Conservation (phyloP, 2,888 invertebrate genomes). For the Allygus modestus region DNA sequence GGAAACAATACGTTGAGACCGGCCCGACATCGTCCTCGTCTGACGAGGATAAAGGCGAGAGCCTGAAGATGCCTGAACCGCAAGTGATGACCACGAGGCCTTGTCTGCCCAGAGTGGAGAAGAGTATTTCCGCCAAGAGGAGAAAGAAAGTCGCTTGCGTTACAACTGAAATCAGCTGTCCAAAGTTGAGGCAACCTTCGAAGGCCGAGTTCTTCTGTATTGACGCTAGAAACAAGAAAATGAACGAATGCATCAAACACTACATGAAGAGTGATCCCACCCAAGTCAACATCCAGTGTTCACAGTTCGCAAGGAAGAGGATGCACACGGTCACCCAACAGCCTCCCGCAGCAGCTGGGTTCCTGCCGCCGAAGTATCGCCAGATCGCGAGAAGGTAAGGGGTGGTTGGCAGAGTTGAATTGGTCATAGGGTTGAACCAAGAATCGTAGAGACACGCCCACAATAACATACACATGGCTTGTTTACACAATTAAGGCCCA, state of each 20-base stretch:
- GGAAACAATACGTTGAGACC: background rate
- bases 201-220: slow-evolving; percentile 17
- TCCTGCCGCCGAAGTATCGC: slow-evolving; percentile 19
- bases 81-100: background rate
- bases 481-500: too few species aligned
- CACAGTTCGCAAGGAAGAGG: slow-evolving; percentile 26
- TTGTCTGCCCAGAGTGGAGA: background rate
- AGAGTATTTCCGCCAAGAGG: background rate
- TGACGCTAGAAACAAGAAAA: slow-evolving; percentile 24
- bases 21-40: background rate
- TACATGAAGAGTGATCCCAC: background rate
- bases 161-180: background rate
- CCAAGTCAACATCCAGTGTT: background rate
- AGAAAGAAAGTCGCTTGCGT: background rate
- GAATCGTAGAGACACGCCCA: too few species aligned
- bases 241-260: slow-evolving; percentile 30
- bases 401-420: too few species aligned
- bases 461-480: too few species aligned
- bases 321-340: background rate
- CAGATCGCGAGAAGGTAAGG: background rate
- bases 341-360: background rate
- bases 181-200: background rate
- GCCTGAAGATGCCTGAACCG: background rate
- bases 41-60: background rate
- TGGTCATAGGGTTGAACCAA: too few species aligned